Evolutionary conservation across 2,113 vertebrate species (phyloP).

Genomic region (Antigone vipio): DNA sequence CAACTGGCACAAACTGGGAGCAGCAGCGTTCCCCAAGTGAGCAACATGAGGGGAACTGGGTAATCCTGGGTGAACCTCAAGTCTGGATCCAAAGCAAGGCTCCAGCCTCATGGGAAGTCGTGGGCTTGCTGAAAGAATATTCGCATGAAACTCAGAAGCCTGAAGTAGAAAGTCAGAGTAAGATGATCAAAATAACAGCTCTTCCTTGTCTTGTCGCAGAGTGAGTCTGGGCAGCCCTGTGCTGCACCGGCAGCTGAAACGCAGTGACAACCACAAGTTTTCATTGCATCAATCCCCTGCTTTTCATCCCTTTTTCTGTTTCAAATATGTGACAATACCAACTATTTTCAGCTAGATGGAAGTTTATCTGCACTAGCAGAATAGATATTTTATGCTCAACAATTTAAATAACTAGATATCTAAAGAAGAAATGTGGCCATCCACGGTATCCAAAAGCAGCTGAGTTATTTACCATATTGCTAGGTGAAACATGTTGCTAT

Average conservation of each 20-base stretch:
- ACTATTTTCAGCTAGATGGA: background rate
- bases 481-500: background rate
- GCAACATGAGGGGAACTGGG: background rate
- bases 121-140: background rate
- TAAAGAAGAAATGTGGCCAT: background rate
- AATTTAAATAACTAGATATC: background rate
- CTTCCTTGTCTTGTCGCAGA: background rate
- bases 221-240: background rate
- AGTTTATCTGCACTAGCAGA: background rate
- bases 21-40: background rate
- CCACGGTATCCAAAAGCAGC: background rate
- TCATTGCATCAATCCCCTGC: too few species aligned
- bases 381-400: background rate
- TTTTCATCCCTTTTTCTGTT: background rate
- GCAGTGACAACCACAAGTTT: background rate
- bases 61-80: background rate
- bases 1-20: background rate
- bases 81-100: background rate
- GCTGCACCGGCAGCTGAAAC: background rate
- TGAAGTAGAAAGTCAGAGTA: background rate
- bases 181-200: background rate
- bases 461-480: background rate
- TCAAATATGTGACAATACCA: background rate
- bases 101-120: background rate
- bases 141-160: background rate